Conservation (phyloP, 2,888 invertebrate species). For the Syrphus vitripennis region DNA sequence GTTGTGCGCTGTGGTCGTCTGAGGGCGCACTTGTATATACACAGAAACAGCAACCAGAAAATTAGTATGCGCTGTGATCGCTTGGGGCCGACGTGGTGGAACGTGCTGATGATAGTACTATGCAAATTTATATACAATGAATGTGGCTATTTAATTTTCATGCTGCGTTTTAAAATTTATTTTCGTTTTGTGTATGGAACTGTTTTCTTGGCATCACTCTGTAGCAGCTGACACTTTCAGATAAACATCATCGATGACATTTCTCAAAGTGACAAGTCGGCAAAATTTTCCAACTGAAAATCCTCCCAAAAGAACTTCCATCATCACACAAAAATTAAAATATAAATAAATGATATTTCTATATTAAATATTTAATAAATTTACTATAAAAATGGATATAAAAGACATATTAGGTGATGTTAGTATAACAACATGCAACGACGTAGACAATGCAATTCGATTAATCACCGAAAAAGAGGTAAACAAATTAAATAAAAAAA, state of each 20-base stretch:
- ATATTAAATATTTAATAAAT: background rate
- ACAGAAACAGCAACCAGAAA: too few species aligned
- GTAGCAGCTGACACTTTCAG: background rate
- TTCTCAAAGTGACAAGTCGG: conserved; percentile 62
- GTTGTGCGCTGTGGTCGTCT: too few species aligned
- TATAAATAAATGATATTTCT: conserved; percentile 50
- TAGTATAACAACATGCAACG: conserved; percentile 82
- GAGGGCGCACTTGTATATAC: too few species aligned
- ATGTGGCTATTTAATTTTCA: too few species aligned
- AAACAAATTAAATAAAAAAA: conserved; percentile 13
- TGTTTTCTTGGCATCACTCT: conserved; percentile 19
- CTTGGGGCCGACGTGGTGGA: too few species aligned
- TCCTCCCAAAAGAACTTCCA: background rate
- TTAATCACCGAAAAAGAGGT: conserved; percentile 76
- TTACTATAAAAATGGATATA: conserved; percentile 67
- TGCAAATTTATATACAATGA: too few species aligned
- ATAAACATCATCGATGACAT: conserved; percentile 9
- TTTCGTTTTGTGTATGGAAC: background rate
- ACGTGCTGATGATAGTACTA: too few species aligned
- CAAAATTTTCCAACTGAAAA: conserved; percentile 17
- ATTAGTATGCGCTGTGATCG: too few species aligned
- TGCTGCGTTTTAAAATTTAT: too few species aligned
- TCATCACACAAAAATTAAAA: conserved; percentile 5
- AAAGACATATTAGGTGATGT: conserved; percentile 73
- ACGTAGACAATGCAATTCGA: conserved; percentile 79